A percentile compares a stretch with the other conserved stretches of the same genome.
Evolutionary conservation across 2,113 vertebrate genomes (phyloP).

Genomic region (Rhinoderma darwinii): DNA sequence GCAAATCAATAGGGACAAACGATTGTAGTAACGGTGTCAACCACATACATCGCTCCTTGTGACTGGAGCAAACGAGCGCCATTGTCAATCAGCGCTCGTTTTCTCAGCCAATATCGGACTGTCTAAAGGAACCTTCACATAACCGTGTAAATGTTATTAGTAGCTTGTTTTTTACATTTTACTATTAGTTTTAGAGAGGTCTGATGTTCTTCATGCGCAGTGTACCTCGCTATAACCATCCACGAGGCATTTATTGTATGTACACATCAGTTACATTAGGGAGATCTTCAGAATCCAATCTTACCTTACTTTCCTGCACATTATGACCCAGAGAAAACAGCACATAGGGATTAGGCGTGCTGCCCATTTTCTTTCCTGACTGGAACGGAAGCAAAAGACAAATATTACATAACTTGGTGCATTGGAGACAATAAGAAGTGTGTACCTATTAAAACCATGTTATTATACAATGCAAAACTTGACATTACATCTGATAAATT

Average conservation of each 20-base stretch:
- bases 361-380: slow-evolving; percentile 93
- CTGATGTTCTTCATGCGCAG: not conserved
- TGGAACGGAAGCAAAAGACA: slow-evolving; percentile 66
- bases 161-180: too few relatives aligned
- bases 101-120: too few relatives aligned
- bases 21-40: too few relatives aligned
- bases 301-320: slow-evolving; percentile 90
- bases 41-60: too few relatives aligned
- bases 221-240: not conserved
- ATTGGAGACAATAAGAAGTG: not conserved
- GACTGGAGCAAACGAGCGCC: too few relatives aligned
- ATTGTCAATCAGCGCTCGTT: too few relatives aligned
- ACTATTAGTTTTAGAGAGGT: not conserved
- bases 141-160: too few relatives aligned
- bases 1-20: too few relatives aligned
- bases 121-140: too few relatives aligned
- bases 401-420: not conserved
- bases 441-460: not conserved
- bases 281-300: slow-evolving; percentile 52
- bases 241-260: not conserved
- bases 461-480: not conserved
- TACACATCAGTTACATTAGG: too few relatives aligned
- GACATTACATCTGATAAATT: slow-evolving; percentile 1
- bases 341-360: slow-evolving; percentile 90
- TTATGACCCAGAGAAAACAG: slow-evolving; percentile 90